Base-by-base conservation (phyloP, 2,113 vertebrate species). In the Meles meles region DNA sequence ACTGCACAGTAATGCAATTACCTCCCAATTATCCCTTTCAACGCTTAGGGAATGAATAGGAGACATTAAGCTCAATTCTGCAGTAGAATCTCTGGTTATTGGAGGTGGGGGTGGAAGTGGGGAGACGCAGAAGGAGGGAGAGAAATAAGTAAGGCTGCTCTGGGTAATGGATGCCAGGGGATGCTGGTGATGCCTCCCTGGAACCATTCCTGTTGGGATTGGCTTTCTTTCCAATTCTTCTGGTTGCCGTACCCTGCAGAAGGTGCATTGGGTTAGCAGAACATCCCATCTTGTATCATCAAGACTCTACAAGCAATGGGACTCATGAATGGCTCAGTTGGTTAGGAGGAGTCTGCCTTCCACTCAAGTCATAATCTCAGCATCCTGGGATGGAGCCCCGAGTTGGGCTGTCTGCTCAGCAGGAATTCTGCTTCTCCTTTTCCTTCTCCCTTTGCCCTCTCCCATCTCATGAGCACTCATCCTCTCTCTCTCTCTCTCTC, bases 1-100 rank as follows among this genome's bases (percentile, higher is more conserved):
- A 97, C 96, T 95, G 94, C 95, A 96, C 83, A 3, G 94, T 97
- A 97, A 98, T 94, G 96, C 93, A 97, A 97, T 98, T 97, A 98
- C 91, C 96, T 97, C 86, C 96, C 97, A 97, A 98, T 98, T 97
- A 97, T 95, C 97, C 82, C 93, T 97, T 93, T 88, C 82, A 92
- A 88, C 4, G 7, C 94, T 90, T 89, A 71, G 91, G 88, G 91
- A 96, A 97, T 96, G 96, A 97, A 97, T 84, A 93, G 96, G 81
- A 97, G 86, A 89, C 89, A 93, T 97, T 93, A 96, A 95, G 89
- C 94, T 91, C 84, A 80, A 81, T 80, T 88, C 74, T 76, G 77
- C 82, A 69, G 47, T 63, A 71, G 82, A 96, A n/a, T 79, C 82
- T 81, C 71, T 93, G 92, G 93, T 74, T 97, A 91, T 34, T 76